Conservation (phyloP, 2,797 vertebrate genomes). For the Vespertilio murinus region DNA sequence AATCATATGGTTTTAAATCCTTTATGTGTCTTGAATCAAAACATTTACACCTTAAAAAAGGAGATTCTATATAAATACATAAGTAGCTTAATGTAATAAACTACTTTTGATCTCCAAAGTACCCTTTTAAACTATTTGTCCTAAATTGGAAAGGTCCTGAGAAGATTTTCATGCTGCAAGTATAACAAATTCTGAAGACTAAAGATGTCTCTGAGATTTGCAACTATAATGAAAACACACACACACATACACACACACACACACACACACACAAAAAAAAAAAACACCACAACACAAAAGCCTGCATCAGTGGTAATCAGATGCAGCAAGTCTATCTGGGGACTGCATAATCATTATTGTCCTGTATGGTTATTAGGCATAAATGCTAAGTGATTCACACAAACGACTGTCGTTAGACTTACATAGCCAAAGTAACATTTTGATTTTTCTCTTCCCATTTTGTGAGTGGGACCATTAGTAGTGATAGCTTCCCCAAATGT, state of each 20-base stretch:
- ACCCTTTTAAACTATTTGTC: neutral
- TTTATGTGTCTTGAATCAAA: neutral
- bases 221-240: slow-evolving; percentile 33
- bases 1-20: neutral
- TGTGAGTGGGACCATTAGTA: neutral
- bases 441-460: neutral
- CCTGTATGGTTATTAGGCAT: neutral
- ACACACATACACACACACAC: neutral
- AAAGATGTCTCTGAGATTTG: slow-evolving; percentile 9
- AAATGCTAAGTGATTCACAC: slow-evolving; percentile 24
- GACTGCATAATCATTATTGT: neutral
- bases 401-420: slow-evolving; percentile 21
- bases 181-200: neutral
- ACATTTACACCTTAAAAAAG: neutral
- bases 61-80: neutral
- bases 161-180: neutral
- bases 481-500: neutral
- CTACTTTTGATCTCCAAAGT: neutral
- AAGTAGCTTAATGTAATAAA: neutral
- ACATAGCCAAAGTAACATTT: slow-evolving; percentile 6
- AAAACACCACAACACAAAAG: neutral
- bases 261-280: too few relatives aligned
- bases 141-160: neutral
- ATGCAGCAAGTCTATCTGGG: neutral
- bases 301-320: neutral